Base-by-base conservation (phyloP, 2,888 invertebrate species). In the Drosophila merina region DNA sequence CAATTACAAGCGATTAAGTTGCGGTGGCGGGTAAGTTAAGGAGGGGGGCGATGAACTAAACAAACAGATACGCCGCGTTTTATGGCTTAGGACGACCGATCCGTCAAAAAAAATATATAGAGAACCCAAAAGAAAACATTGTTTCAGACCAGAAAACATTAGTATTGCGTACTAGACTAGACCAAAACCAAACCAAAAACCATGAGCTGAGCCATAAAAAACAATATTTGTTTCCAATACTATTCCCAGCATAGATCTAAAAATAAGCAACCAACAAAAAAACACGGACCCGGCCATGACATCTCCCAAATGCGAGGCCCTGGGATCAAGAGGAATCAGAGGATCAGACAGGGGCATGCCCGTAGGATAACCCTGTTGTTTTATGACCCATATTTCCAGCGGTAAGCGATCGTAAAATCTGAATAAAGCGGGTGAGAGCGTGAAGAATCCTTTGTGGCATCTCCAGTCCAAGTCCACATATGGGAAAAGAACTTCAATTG, bases 171-270 rank as follows among this genome's bases (percentile, higher is more conserved):
- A 63, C 75, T 66, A 58, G 57, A 70, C 14, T n/a, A 38, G 48
- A 54, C 49, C 51, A 62, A 71, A 28, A 54, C 49, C 51, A 62
- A 71, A 28, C 28, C 28, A 28, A 62, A 71, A 76, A 74, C 77
- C 88, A 71, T 78, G 80, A 49, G 25, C 70, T 38, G 57, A 40
- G 73, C 64, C 47, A 72, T 52, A 72, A 60, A 68, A 72, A 67
- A 73, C 88, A 86, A 69, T 88, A 87, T 83, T 83, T 88, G 85
- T 83, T 88, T 83, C 82, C 88, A 83, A 83, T 83, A 84, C 82
- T 83, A 83, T 83, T 88, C 88, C 63, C 73, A 44, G 71, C 85
- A 88, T 83, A 74, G 85, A 33, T 88, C 82, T 83, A 83, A 88
- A 83, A 83, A 83, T 83, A 83, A 80, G 81, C 82, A 87, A 70